Evolutionary conservation across 2,797 vertebrate genomes (phyloP).

Genomic region (Gymnothorax javanicus): DNA sequence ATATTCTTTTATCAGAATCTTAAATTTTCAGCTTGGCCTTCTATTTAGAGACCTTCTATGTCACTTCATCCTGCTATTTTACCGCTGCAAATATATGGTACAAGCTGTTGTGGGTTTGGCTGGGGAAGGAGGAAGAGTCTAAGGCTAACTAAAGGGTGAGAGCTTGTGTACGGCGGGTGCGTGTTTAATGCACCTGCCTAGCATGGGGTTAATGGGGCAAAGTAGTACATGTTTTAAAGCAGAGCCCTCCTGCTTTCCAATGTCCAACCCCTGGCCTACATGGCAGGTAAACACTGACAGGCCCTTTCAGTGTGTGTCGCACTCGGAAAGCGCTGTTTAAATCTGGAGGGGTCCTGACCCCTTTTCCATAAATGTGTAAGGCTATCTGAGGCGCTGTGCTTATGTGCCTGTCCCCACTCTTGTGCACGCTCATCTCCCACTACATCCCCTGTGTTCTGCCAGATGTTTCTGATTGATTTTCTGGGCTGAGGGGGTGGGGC

Average conservation of each 20-base stretch:
- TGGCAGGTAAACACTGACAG: conserved; percentile 52
- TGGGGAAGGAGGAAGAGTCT: background rate
- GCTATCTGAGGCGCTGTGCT: conserved; percentile 50
- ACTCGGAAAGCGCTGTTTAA: conserved; percentile 59
- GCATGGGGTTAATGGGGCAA: background rate
- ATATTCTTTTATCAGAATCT: background rate
- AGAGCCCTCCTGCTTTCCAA: background rate
- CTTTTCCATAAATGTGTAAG: conserved; percentile 65
- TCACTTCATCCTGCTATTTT: background rate
- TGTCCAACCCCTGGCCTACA: conserved; percentile 32
- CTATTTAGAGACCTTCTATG: background rate
- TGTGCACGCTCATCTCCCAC: conserved; percentile 44
- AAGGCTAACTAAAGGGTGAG: background rate
- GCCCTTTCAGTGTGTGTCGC: conserved; percentile 49
- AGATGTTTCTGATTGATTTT: conserved; percentile 69
- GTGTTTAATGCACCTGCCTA: background rate
- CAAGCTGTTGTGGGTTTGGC: background rate
- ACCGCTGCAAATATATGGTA: background rate
- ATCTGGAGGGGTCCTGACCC: conserved; percentile 66
- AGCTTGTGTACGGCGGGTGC: background rate
- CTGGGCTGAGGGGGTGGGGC: conserved; percentile 54
- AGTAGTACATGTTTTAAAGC: background rate
- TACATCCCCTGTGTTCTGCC: conserved; percentile 56
- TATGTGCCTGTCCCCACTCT: conserved; percentile 49
- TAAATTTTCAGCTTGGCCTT: background rate